Base-by-base conservation (phyloP, 2,888 invertebrate genomes). In the Melieria omissa region DNA sequence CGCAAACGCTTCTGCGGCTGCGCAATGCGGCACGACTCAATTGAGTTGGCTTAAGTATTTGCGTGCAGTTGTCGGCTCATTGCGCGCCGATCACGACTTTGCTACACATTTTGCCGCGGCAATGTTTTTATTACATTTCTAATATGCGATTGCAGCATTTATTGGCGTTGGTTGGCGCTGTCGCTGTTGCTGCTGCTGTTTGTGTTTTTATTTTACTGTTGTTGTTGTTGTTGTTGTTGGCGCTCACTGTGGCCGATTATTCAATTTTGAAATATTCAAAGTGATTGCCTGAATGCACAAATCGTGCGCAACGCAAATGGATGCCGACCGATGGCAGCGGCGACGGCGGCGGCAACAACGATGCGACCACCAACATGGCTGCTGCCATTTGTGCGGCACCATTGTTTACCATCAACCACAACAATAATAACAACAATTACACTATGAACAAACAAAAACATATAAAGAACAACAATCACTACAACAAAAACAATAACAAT, bases 251-350 rank as follows among this genome's bases (percentile, higher is more conserved):
- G 47, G 12, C 16, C 8, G 6, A 7, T 8, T 60, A 60, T 67
- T 60, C 14, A 44, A 67, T 67, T 67, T 67, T 60, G 67, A 67
- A 60, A 67, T 67, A 67, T 60, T 67, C 52, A 42, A 52, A 67
- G 29, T 29, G 29, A 67, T 52, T 67, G 60, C 49, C 67, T 9
- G 49, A 67, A 67, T 60, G 67, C 60, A 52, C 67, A 72, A 72
- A 72, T 64, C 72, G 68, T 68, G 64, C 46, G 61, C 61, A 45
- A 70, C 72, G 70, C 55, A 69, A 73, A 69, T 65, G 65, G 55
- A 47, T 55, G 49, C 41, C 55, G 64, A 49, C 57, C 54, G 47
- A 64, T 58, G 63, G 57, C 63, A 16, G 55, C 29, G 49, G 29
- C 55, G 49, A n/a, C 55, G 16, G 29, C 47, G 67, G 14, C 44